A percentile compares a stretch with the other conserved stretches of the same genome.
Conservation (phyloP, 1,140 invertebrate species). For the Macrosteles quadrilineatus region DNA sequence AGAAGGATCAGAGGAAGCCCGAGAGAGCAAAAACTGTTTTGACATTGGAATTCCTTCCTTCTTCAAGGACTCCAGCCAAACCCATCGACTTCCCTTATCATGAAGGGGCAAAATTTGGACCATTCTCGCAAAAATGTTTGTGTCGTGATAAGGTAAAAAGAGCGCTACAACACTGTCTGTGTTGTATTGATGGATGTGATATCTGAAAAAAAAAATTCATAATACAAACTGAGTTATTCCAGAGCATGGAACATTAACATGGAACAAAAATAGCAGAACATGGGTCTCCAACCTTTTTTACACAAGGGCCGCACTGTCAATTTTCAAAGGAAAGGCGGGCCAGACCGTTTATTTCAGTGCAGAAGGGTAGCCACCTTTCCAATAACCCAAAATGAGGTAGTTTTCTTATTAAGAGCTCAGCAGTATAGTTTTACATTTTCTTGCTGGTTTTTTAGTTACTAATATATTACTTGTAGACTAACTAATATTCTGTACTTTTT, state of each 20-base stretch:
- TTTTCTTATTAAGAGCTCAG: too few relatives aligned
- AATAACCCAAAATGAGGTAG: too few relatives aligned
- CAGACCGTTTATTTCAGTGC: too few relatives aligned
- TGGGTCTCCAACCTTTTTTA: too few relatives aligned
- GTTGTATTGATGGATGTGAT: slow-evolving; percentile 87
- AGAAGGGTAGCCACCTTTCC: too few relatives aligned
- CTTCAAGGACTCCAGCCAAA: slow-evolving; percentile 73
- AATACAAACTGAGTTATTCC: slow-evolving; percentile 2
- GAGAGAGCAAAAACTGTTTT: slow-evolving; percentile 69
- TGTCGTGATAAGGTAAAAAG: slow-evolving; percentile 90
- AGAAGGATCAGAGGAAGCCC: slow-evolving; percentile 64
- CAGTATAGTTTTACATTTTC: too few relatives aligned
- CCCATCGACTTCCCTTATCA: slow-evolving; percentile 65
- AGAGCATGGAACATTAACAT: neutral
- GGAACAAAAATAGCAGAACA: too few relatives aligned
- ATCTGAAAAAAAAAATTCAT: slow-evolving; percentile 61
- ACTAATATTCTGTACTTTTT: too few relatives aligned
- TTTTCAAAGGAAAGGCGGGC: too few relatives aligned
- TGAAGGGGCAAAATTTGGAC: slow-evolving; percentile 74
- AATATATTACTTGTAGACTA: too few relatives aligned
- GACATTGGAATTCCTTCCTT: slow-evolving; percentile 71
- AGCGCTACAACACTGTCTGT: slow-evolving; percentile 74
- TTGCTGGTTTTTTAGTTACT: too few relatives aligned
- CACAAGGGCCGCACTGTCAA: too few relatives aligned
- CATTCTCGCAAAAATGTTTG: slow-evolving; percentile 80